Conservation (phyloP, 2,797 vertebrate genomes). For the Pseudomugil tenellus region DNA sequence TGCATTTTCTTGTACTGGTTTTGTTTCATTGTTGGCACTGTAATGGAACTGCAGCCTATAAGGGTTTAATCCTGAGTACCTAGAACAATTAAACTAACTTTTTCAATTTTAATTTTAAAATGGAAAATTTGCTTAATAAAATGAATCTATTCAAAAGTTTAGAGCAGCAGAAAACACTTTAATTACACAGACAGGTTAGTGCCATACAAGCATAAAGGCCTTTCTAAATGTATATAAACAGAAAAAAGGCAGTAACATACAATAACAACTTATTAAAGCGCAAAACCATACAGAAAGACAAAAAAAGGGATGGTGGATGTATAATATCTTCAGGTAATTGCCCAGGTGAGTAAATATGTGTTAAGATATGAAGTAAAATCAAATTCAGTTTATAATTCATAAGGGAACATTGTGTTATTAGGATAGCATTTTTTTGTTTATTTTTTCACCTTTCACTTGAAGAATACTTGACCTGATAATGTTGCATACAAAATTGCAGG, state of each 20-base stretch:
- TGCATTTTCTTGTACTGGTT: no score
- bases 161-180: conserved; percentile 31
- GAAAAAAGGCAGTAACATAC: not conserved
- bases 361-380: not conserved
- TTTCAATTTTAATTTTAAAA: no score
- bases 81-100: no score
- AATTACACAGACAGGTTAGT: conserved; percentile 46
- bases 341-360: not conserved
- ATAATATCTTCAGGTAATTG: not conserved
- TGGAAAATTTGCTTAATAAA: no score
- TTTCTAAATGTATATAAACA: not conserved
- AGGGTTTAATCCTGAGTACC: no score
- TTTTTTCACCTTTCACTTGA: not conserved
- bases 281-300: not conserved
- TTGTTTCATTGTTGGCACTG: no score
- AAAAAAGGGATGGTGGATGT: not conserved
- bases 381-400: no score
- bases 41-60: no score
- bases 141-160: conserved; percentile 10
- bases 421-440: no score
- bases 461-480: not conserved
- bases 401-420: no score
- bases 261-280: not conserved
- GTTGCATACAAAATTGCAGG: not conserved
- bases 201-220: conserved; percentile 24